phyloP scores from a whole-genome alignment of 2,113 vertebrate genomes.

The Salvator merianae region DNA sequence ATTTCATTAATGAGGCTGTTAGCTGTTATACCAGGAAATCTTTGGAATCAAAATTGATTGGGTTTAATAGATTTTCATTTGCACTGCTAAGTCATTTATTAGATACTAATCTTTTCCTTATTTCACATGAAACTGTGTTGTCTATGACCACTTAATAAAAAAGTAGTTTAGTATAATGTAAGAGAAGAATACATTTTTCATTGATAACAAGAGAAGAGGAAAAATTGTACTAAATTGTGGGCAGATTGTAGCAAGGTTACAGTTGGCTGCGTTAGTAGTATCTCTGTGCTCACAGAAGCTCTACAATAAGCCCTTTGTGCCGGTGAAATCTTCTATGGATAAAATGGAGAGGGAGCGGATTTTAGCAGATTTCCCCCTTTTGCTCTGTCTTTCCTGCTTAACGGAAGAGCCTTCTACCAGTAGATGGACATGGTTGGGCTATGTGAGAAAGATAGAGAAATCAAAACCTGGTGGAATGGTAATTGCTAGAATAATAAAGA shows the following conservation, averaged over 20 bases:
- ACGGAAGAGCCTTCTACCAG: not conserved
- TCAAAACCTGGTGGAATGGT: too few relatives aligned
- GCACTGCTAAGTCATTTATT: not conserved
- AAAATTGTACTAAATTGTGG: not conserved
- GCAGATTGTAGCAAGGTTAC: not conserved
- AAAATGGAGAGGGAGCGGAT: not conserved
- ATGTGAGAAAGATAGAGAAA: too few relatives aligned
- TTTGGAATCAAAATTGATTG: not conserved
- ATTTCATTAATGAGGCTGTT: too few relatives aligned
- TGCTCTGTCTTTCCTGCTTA: not conserved
- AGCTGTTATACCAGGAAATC: too few relatives aligned
- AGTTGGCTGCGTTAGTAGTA: too few relatives aligned
- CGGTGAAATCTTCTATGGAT: not conserved
- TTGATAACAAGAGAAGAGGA: not conserved
- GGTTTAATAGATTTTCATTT: too few relatives aligned
- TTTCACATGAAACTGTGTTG: too few relatives aligned
- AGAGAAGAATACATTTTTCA: not conserved
- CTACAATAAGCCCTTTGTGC: not conserved
- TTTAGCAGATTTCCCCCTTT: not conserved
- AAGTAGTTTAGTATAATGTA: not conserved
- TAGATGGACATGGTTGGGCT: not conserved
- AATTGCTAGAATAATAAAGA: too few relatives aligned
- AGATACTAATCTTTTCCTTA: too few relatives aligned
- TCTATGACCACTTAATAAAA: too few relatives aligned
- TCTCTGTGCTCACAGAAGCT: too few relatives aligned